Evolutionary conservation across 2,113 vertebrate genomes (phyloP).

Genomic region (Pao palembangensis): DNA sequence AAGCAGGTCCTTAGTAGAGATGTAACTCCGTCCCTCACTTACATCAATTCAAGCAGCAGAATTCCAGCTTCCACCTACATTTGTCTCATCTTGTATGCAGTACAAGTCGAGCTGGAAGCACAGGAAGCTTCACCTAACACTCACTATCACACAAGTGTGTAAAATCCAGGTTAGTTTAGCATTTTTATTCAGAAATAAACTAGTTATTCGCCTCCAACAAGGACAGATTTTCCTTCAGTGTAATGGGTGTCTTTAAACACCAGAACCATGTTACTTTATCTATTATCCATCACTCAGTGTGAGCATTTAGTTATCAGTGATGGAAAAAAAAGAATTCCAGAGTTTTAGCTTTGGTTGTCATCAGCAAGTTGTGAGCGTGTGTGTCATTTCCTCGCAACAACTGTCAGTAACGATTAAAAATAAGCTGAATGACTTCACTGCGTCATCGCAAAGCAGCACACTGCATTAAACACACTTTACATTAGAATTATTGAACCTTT

Average conservation of each 20-base stretch:
- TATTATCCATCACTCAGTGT: slow-evolving; percentile 11
- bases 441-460: too few species aligned
- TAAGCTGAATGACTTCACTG: too few species aligned
- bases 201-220: slow-evolving; percentile 11
- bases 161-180: slow-evolving; percentile 1
- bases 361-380: too few species aligned
- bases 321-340: too few species aligned
- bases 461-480: too few species aligned
- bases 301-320: not conserved
- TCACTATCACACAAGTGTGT: not conserved
- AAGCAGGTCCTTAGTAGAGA: not conserved
- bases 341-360: too few species aligned
- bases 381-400: too few species aligned
- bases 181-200: not conserved
- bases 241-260: slow-evolving; percentile 15
- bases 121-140: slow-evolving; percentile 9
- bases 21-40: not conserved
- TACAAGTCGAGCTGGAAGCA: not conserved
- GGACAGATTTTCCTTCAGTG: not conserved
- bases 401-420: too few species aligned
- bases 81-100: not conserved
- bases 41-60: not conserved
- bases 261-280: slow-evolving; percentile 2
- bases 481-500: too few species aligned
- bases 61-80: not conserved